A percentile compares a stretch with the other conserved stretches of the same genome.
phyloP scores from a whole-genome alignment of 2,888 invertebrate genomes.

The Nymphalis polychloros region DNA sequence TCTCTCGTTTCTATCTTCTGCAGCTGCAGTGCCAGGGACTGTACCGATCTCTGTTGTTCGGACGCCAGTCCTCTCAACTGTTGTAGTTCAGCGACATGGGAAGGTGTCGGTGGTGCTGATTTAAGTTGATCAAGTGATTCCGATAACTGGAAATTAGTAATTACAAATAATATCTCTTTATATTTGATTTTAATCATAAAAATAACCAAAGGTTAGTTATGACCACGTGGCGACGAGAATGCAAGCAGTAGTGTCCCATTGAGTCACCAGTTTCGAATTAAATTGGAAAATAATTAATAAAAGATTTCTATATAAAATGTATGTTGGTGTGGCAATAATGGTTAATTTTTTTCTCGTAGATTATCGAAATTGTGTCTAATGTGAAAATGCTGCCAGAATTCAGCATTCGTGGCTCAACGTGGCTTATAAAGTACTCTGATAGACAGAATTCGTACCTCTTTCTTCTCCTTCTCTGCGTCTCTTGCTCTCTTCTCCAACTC shows the following conservation, averaged over 20 bases:
- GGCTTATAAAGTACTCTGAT: no score
- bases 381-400: no score
- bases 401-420: no score
- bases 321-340: no score
- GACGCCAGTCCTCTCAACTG: constrained; percentile 76
- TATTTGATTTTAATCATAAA: no score
- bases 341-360: no score
- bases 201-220: no score
- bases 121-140: constrained; percentile 60
- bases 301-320: no score
- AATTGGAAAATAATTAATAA: no score
- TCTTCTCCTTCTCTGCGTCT: constrained; percentile 83
- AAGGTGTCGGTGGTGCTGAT: constrained; percentile 54
- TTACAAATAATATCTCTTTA: no score
- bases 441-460: constrained; percentile 63
- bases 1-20: constrained; percentile 77
- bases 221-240: neutral
- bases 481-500: constrained; percentile 88
- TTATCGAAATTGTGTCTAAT: no score
- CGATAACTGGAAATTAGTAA: constrained; percentile 50
- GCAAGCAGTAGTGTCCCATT: neutral
- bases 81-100: constrained; percentile 65
- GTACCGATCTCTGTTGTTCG: constrained; percentile 82
- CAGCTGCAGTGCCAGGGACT: constrained; percentile 78
- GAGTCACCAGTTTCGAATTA: neutral